Percentiles rank a stretch among this genome's conserved stretches.
Evolutionary conservation across 1,140 invertebrate species (phyloP).

Genomic region (Frieseomelitta varia): DNA sequence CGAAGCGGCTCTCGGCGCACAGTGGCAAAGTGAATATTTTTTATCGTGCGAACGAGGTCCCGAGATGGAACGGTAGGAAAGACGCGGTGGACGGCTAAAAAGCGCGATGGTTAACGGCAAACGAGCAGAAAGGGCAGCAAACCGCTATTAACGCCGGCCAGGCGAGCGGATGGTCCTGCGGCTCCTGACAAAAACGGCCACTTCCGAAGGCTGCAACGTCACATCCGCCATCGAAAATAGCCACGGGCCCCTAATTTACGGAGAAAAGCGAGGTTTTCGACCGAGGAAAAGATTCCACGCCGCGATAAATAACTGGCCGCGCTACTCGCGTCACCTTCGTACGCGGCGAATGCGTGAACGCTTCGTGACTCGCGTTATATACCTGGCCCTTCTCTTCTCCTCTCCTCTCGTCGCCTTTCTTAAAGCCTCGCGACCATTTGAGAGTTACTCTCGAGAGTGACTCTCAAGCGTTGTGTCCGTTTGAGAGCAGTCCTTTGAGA

Average conservation of each 20-base stretch:
- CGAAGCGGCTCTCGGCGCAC: not conserved
- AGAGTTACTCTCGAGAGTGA: too few relatives aligned
- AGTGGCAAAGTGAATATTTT: slow-evolving; percentile 38
- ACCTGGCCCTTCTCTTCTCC: too few relatives aligned
- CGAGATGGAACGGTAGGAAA: not conserved
- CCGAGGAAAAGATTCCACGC: slow-evolving; percentile 48
- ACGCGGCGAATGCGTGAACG: slow-evolving; percentile 39
- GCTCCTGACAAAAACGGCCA: slow-evolving; percentile 65
- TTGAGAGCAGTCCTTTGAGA: too few relatives aligned
- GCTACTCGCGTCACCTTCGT: not conserved
- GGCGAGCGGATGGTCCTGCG: slow-evolving; percentile 38
- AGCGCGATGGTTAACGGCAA: slow-evolving; percentile 43
- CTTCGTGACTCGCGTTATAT: slow-evolving; percentile 30
- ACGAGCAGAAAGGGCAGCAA: slow-evolving; percentile 34
- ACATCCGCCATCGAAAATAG: slow-evolving; percentile 70
- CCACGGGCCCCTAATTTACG: slow-evolving; percentile 69
- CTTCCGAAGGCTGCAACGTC: slow-evolving; percentile 70
- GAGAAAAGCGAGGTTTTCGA: slow-evolving; percentile 68
- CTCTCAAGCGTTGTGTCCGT: too few relatives aligned
- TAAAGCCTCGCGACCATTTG: too few relatives aligned
- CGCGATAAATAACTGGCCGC: slow-evolving; percentile 40
- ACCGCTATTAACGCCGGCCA: slow-evolving; percentile 57
- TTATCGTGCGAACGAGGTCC: slow-evolving; percentile 3
- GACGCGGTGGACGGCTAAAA: slow-evolving; percentile 17
- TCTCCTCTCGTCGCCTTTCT: too few relatives aligned